Evolutionary conservation across 2,797 vertebrate genomes (phyloP), one percentile per base, ranked within the genome.

Genomic region (Triplophysa bombifrons): DNA sequence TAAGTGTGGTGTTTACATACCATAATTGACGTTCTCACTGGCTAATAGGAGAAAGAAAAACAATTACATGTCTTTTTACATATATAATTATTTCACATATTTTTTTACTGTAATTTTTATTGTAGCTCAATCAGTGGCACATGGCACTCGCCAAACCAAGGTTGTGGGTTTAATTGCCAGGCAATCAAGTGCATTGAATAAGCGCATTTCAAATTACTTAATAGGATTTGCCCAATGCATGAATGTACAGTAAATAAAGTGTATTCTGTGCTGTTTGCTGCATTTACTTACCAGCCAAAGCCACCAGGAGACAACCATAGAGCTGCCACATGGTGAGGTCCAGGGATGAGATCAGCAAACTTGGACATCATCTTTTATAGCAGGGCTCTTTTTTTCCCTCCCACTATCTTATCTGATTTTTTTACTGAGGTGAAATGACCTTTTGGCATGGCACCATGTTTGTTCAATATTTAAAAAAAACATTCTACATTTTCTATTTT

Each of bases 291-390:
- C 94, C 68, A 82, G 90, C 86, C 82, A 93, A 77, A 9, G 90
- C 89, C 84, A 92, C 89, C 65, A 92, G 85, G 84, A 92, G 89
- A 84, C 88, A 93, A 53, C 93, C 80, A 41, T 92, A 78, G 50
- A 93, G 51, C 22, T 72, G 73, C 74, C 13, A 55, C 94, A 95
- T 95, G 74, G 65, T 89, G 83, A 84, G 50, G 68, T 74, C 51
- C 71, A 85, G 75, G 72, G 88, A 74, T 89, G 69, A 11, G 58
- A 76, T 17, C 46, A 19, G 41, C 34, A 41, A 41, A 34, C 46
- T 70, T 84, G 56, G 30, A 38, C 63, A 20, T 22, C 48, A 44
- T 51, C 64, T 83, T 90, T 89, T 93, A 90, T 92, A 91, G 76
- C 80, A 68, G 34, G 58, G 78, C 41, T 20, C 38, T 27, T 25